Evolutionary conservation across 2,797 vertebrate genomes (phyloP), one percentile per base, ranked within the genome.

Genomic region (Alosa sapidissima): DNA sequence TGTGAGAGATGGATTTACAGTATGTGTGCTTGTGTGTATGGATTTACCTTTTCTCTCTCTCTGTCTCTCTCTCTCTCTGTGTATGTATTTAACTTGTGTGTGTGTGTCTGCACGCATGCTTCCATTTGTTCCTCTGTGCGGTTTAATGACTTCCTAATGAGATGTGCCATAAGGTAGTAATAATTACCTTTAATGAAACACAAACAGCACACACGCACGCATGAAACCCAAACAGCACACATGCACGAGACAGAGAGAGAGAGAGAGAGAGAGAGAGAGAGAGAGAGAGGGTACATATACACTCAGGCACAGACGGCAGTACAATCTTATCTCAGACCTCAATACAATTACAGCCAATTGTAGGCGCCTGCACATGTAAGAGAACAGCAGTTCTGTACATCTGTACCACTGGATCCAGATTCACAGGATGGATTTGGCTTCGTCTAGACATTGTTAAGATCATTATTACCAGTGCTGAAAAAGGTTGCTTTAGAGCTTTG

Each of bases 41-140:
- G 28, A 28, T 28, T 28, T 28, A 28, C 28, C 41, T 41, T 41
- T 4, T 41, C 41, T 41, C 41, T 41, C 41, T 41, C 4, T 41
- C 41, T 1, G 0, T 41, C 41, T 41, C 41, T 41, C 41, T 41
- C 41, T 41, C 41, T 41, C 41, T 41, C 2, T 41, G 16, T 55
- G 48, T 49, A 5, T 49, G 21, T 62, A 5, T 62, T 4, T 62
- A 21, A 28, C 28, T 28, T 24, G n/a, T 14, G 1, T 68, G 16
- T 16, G 13, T 16, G 33, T 55, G 49, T 55, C 6, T 5, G 36
- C 3, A 19, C 9, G 41, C 6, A 41, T 62, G 58, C n/a, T 45
- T 65, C 9, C n/a, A 11, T 65, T 65, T 54, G 13, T 7, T 88
- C 86, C 84, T 87, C 52, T 83, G 49, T 84, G 55, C n/a, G 19